These are phyloP conservation scores for Sinocyclocheilus anophthalmus DNA, from an alignment of 2,113 vertebrate species.

Conservation along the genomic window DNA sequence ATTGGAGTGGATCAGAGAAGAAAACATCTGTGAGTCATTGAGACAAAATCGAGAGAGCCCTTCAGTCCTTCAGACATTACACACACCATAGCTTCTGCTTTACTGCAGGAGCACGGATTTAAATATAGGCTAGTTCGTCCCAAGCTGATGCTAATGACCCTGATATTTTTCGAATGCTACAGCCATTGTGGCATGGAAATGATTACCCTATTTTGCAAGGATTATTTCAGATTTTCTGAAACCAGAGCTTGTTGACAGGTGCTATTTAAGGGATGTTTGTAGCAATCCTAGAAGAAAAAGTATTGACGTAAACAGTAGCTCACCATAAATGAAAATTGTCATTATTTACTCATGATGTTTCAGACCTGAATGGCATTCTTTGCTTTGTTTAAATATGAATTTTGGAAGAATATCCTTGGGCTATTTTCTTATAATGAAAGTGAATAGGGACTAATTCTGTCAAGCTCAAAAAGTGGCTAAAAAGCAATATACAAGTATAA, in stretches of 20 bases:
- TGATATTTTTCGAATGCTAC: conserved; percentile 24
- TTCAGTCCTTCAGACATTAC: conserved; percentile 49
- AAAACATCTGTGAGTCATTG: conserved; percentile 71
- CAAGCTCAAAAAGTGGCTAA: not conserved
- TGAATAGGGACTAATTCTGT: not conserved
- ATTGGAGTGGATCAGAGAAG: conserved; percentile 54
- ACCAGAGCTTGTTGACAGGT: not conserved
- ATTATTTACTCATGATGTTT: not conserved
- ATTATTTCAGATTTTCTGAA: conserved; percentile 10
- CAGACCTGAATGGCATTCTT: not conserved
- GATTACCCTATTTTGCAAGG: not conserved
- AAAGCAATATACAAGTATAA: not conserved
- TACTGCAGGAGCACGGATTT: conserved; percentile 37
- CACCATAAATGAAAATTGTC: not conserved
- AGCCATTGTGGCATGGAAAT: not conserved
- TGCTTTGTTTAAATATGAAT: not conserved
- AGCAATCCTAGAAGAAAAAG: not conserved
- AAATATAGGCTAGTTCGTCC: conserved; percentile 43
- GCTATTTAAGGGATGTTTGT: conserved; percentile 1
- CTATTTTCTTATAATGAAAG: not conserved
- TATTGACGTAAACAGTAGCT: not conserved
- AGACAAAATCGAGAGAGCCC: conserved; percentile 56
- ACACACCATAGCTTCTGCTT: conserved; percentile 49
- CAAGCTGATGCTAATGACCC: conserved; percentile 46
- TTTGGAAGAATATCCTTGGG: not conserved